Evolutionary conservation across 2,888 invertebrate genomes (phyloP), one percentile per base, ranked within the genome.

Genomic region (Metopia argyrocephala): DNA sequence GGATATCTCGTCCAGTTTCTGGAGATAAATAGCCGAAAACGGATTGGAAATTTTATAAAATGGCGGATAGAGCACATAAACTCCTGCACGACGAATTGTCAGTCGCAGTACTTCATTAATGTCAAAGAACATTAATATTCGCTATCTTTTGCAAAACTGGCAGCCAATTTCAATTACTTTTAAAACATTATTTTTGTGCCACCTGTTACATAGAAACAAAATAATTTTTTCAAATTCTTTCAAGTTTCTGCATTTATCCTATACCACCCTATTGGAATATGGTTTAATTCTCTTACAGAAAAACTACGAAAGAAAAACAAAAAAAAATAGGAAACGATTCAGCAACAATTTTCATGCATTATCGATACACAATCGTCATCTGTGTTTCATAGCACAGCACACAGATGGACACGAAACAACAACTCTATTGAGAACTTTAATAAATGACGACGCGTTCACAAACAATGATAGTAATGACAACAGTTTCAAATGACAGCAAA

Each of bases 261-360:
- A 27, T 5, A 31, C 3, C 18, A 15, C 12, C 45, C 23, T 23
- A 20, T 56, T 57, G 57, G 18, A 18, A 28, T 25, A 75, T 68
- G 66, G 66, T 38, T 68, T 59, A 52, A 45, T 68, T 59, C 66
- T 20, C 21, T 25, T 25, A 66, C 50, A 45, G n/a, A n/a, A n/a
- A n/a, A n/a, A n/a, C n/a, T n/a, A n/a, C n/a, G n/a, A n/a, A n/a
- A n/a, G n/a, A n/a, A n/a, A n/a, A n/a, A n/a, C n/a, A n/a, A n/a
- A n/a, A n/a, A n/a, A n/a, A n/a, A 68, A 62, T 38, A 66, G 50
- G 31, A 66, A 75, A 75, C 45, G 52, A 54, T 66, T 52, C 59
- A 61, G 28, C 20, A 75, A 54, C 75, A 59, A 75, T 75, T 75
- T 75, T 31, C 74, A 52, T 66, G 18, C 74, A 75, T 75, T 75